Conservation (phyloP, 1,140 invertebrate species). For the Lasioglossum baleicum region DNA sequence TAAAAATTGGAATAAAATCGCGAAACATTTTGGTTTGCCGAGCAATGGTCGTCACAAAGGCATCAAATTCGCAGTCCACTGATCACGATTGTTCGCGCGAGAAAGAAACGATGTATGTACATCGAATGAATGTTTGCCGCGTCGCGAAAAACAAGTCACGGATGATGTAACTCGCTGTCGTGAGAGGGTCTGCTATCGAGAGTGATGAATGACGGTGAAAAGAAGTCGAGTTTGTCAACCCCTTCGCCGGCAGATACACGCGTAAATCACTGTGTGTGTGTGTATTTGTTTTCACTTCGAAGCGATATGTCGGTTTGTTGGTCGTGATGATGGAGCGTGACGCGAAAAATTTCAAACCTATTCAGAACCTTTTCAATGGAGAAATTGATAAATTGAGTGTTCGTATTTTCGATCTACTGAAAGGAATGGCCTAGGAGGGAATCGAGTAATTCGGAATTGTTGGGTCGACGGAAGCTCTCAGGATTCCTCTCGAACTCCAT, state of each 20-base stretch:
- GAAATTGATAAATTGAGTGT: background rate
- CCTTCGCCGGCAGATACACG: conserved; percentile 1
- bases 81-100: too few relatives aligned
- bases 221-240: background rate
- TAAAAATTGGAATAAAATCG: too few relatives aligned
- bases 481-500: background rate
- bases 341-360: background rate
- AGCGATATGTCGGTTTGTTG: background rate
- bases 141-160: background rate
- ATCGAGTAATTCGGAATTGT: background rate
- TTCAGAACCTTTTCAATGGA: background rate
- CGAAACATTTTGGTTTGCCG: too few relatives aligned
- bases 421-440: background rate
- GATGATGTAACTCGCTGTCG: conserved; percentile 11
- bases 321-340: background rate
- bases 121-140: background rate
- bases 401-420: background rate
- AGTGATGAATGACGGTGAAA: background rate
- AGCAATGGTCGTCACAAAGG: too few relatives aligned
- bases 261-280: background rate
- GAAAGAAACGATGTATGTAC: background rate
- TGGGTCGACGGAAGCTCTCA: background rate
- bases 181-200: background rate
- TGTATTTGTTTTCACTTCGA: background rate
- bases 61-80: too few relatives aligned